Base-by-base conservation (phyloP, 2,888 invertebrate genomes). In the Myathropa florea region DNA sequence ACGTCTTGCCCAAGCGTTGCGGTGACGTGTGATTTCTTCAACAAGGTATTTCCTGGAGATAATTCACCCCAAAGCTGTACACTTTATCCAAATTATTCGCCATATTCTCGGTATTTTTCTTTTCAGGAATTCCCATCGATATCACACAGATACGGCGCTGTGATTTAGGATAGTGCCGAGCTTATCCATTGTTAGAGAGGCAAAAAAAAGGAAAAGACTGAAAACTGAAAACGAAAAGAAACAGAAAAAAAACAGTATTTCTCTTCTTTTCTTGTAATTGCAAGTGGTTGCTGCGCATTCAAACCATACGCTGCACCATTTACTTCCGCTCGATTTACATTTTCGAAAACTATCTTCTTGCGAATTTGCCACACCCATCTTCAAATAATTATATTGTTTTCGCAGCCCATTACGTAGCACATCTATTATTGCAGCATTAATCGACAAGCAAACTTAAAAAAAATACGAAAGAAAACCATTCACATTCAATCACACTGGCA, bases 331-430 rank as follows among this genome's bases (percentile, higher is more conserved):
- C 24, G 57, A 63, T 72, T 78, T 30, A 67, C 77, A 60, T 67
- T 67, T 46, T 21, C 24, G n/a, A 70, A 30, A 36, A 75, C 18
- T 46, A 60, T 26, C 39, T 70, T 80, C 24, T 61, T 55, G 55
- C 76, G 26, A 63, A 72, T 72, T 81, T 85, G 85, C 85, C 85
- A 85, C 85, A 82, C 85, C 85, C 85, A 64, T 81, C 59, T 60
- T 57, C 39, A 26, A 81, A 57, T 60, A 21, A 73, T 60, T 76
- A 12, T 53, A 14, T 24, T 26, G 18, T 83, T 79, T 79, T 46
- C 64, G 70, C 75, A 75, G 23, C n/a, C 61, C 53, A 67, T 76
- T 76, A 76, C 76, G 76, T 73, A 64, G 24, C 55, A 18, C 55
- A 36, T 18, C 46, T 10, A 57, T 24, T 23, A 24, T 4, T 14